Evolutionary conservation across 1,140 invertebrate genomes (phyloP), one percentile per base, ranked within the genome.

Genomic region (Drosophila prosaltans): DNA sequence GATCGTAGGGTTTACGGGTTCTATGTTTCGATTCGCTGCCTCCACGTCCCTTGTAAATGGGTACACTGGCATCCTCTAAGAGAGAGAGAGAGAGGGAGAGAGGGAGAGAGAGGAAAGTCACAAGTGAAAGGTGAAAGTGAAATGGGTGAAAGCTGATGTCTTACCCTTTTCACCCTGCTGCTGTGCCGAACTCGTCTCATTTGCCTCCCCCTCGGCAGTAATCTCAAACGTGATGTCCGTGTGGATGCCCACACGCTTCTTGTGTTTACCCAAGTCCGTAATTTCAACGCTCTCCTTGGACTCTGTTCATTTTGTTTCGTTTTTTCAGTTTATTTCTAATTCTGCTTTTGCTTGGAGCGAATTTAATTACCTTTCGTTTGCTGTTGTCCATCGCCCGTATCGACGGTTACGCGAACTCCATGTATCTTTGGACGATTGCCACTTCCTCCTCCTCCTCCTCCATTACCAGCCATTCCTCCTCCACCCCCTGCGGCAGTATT

Each of bases 161-260:
- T 80, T 72, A 92, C 91, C 91, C 77, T 92, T 91, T 67, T 92
- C 91, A 21, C 69, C 81, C 26, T 80, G 80, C 68, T 84, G 77
- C 54, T 92, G 85, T 3, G 78, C 80, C 5, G 91, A 84, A 48
- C 85, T 92, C n/a, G 91, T 92, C 55, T 81, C 90, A 73, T 92
- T 92, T 40, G 71, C 81, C 21, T 91, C 85, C 48, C 85, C 80
- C 60, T 92, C 90, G 54, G 90, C 82, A 32, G 91, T 91, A 54
- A 92, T 91, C 61, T 92, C 92, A 74, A 92, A 92, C 73, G 92
- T 92, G 67, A 92, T 92, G 72, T 92, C 92, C 16, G 92, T 92
- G 67, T 92, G 91, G 68, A 92, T 92, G 61, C 91, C 91, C 76
- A 92, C 92, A 63, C 84, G 86, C 74, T 92, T 92, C 74, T 86